A percentile compares a stretch with the other conserved stretches of the same genome.
These are phyloP conservation scores for Gouania willdenowi DNA, from an alignment of 2,797 vertebrate genomes.

Conservation along the genomic window DNA sequence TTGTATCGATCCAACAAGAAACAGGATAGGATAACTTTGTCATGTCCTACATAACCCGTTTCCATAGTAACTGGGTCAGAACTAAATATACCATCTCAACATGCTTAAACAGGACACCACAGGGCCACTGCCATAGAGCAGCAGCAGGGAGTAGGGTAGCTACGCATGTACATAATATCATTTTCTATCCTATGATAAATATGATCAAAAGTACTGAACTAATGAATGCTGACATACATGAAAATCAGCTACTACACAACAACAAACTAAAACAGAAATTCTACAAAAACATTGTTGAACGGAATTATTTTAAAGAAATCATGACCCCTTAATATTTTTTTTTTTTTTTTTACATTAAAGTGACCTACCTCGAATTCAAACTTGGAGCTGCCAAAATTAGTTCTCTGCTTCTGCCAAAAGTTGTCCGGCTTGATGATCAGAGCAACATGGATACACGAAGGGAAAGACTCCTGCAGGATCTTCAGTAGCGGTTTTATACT, in stretches of 20 bases:
- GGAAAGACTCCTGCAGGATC: conserved; percentile 96
- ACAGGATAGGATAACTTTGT: conserved; percentile 28
- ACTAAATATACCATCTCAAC: conserved; percentile 71
- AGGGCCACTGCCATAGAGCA: conserved; percentile 52
- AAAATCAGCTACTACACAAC: too few relatives aligned
- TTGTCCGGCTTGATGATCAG: conserved; percentile 99
- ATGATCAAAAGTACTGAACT: too few relatives aligned
- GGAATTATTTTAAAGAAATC: too few relatives aligned
- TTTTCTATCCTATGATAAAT: too few relatives aligned
- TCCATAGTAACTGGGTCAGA: conserved; percentile 72
- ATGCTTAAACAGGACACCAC: conserved; percentile 64
- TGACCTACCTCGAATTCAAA: conserved; percentile 98
- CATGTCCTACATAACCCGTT: conserved; percentile 68
- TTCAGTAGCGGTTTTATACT: conserved; percentile 98
- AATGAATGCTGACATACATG: too few relatives aligned
- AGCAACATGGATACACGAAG: conserved; percentile 94
- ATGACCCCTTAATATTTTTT: too few relatives aligned
- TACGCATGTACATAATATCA: too few relatives aligned
- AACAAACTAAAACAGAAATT: too few relatives aligned
- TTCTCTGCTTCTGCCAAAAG: conserved; percentile 99
- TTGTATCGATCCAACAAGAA: conserved; percentile 18
- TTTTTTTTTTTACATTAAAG: too few relatives aligned
- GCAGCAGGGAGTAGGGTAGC: too few relatives aligned
- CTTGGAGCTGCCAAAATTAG: conserved; percentile 97
- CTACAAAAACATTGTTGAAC: too few relatives aligned